These are phyloP conservation scores for Petaurus breviceps DNA, from an alignment of 2,113 vertebrate species.

Conservation along the genomic window DNA sequence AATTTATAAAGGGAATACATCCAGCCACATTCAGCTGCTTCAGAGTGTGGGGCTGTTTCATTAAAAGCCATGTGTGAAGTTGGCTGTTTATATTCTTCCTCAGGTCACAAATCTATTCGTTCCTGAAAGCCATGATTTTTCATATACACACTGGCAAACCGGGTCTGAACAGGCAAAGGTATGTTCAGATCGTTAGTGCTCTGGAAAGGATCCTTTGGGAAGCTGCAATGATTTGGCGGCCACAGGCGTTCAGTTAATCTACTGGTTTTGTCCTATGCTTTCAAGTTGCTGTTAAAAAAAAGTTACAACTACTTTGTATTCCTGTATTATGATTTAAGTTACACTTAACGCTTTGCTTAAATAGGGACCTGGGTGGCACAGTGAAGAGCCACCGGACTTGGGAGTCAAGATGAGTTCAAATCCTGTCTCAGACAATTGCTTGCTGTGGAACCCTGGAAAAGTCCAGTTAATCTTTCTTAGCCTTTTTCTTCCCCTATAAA, in stretches of 20 bases:
- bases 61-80: not conserved
- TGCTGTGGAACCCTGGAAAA: not conserved
- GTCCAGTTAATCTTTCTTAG: not conserved
- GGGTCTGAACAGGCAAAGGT: not conserved
- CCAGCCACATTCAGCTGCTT: not conserved
- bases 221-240: not conserved
- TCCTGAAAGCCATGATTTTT: not conserved
- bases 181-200: not conserved
- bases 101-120: not conserved
- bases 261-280: not conserved
- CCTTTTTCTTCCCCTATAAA: not conserved
- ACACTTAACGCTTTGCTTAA: not conserved
- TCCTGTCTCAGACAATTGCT: not conserved
- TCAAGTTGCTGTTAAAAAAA: not conserved
- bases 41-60: not conserved
- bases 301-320: slow-evolving; percentile 12
- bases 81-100: not conserved
- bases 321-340: not conserved
- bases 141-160: not conserved
- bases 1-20: not conserved
- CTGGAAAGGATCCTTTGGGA: not conserved
- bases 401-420: not conserved
- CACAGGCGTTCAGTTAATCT: not conserved
- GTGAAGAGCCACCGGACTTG: not conserved
- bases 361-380: not conserved